A percentile compares a stretch with the other conserved stretches of the same genome.
Conservation (phyloP, 1,140 invertebrate species). For the Pogonus chalceus region DNA sequence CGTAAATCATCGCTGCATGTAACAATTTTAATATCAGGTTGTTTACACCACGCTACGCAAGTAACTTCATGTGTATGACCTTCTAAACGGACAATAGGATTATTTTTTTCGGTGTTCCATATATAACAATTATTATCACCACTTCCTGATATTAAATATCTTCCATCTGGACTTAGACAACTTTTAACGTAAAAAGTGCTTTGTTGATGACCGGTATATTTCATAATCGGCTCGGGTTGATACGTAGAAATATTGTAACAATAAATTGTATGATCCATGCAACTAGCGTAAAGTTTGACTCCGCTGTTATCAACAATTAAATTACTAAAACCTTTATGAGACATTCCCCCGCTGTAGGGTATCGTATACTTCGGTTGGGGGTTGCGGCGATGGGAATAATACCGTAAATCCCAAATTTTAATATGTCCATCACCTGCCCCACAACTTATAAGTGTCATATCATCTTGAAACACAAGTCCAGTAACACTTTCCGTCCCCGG, state of each 20-base stretch:
- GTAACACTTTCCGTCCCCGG: constrained; percentile 53
- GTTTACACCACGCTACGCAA: constrained; percentile 65
- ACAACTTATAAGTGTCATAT: constrained; percentile 64
- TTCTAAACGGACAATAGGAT: constrained; percentile 53
- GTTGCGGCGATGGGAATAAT: constrained; percentile 54
- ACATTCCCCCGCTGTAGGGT: constrained; percentile 56
- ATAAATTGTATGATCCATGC: constrained; percentile 77
- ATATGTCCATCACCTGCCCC: constrained; percentile 74
- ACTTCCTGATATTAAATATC: constrained; percentile 73
- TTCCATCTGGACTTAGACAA: constrained; percentile 64
- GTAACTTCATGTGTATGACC: constrained; percentile 78
- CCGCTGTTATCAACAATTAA: constrained; percentile 58
- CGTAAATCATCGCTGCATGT: constrained; percentile 72
- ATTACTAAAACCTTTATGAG: constrained; percentile 67
- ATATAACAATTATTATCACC: constrained; percentile 76
- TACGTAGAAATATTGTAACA: constrained; percentile 69
- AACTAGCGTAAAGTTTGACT: constrained; percentile 69
- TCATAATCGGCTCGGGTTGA: constrained; percentile 48
- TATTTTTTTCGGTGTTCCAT: constrained; percentile 58
- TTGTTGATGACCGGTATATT: constrained; percentile 60
- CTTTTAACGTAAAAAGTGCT: constrained; percentile 75
- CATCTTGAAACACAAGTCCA: constrained; percentile 67
- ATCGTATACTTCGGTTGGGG: constrained; percentile 61
- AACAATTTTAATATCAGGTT: constrained; percentile 47
- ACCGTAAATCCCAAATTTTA: constrained; percentile 80